A percentile compares a stretch with the other conserved stretches of the same genome.
phyloP scores from a whole-genome alignment of 2,888 invertebrate genomes.

The Drosophila anceps region DNA sequence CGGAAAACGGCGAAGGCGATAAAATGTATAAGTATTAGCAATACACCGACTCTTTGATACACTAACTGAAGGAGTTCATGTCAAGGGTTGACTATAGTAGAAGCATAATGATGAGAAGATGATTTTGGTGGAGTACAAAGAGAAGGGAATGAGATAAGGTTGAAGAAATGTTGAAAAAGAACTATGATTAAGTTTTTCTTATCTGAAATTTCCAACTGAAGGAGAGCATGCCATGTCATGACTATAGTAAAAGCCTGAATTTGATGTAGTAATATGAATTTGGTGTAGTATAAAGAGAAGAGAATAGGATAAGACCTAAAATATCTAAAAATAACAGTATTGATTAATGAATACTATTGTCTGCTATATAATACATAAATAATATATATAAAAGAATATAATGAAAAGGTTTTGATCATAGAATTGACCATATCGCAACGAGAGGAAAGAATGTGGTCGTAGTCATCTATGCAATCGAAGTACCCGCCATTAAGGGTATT shows the following conservation, averaged over 20 bases:
- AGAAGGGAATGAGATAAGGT: not conserved
- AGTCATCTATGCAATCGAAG: not conserved
- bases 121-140: not conserved
- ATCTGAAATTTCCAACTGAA: not conserved
- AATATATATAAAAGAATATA: too few relatives aligned
- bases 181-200: not conserved
- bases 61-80: not conserved
- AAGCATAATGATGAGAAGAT: not conserved
- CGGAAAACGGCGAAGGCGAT: slow-evolving; percentile 39
- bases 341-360: too few relatives aligned
- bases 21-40: slow-evolving; percentile 44
- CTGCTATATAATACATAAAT: too few relatives aligned
- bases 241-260: too few relatives aligned
- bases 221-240: too few relatives aligned
- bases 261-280: too few relatives aligned
- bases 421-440: not conserved
- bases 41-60: slow-evolving; percentile 3
- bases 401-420: not conserved
- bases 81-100: not conserved
- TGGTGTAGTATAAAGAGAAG: not conserved
- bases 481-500: not conserved
- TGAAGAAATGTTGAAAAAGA: too few relatives aligned
- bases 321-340: not conserved
- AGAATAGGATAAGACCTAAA: not conserved
- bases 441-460: not conserved